Base-by-base conservation (phyloP, 1,140 invertebrate genomes). In the Saccostrea echinata region DNA sequence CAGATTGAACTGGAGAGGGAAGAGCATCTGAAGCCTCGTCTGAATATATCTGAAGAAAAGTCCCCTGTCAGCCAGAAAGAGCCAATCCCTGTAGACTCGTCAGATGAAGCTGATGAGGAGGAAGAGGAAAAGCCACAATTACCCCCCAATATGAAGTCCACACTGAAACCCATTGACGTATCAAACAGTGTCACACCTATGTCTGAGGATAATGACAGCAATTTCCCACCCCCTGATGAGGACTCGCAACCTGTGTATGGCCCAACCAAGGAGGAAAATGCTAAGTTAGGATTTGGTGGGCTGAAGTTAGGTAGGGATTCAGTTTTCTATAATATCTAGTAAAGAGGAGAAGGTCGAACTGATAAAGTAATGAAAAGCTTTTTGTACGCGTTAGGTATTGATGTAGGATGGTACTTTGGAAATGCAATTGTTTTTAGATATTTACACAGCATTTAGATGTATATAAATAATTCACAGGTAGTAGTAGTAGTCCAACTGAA, bases 11-110 rank as follows among this genome's bases (percentile, higher is more conserved):
- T 96, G 90, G 97, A 97, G 93, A 96, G 97, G 52, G 97, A 98
- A 92, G 97, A 97, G 92, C 96, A 97, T 92, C 97, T 98, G 94
- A 97, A 97, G 93, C 98, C 98, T 4, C 97, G 94, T 61, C 90
- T 95, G 68, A 90, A 94, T 57, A 89, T 95, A 33, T 91, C 64
- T 85, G 92, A 89, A 51, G 85, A 91, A 84, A 88, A 88, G 71
- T 89, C 89, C 27, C 86, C 86, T 68, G 71, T 80, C 27, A 64
- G 81, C 8, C 71, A 88, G 86, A 87, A 89, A 35, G 81, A 83
- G 43, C 35, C 51, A 18, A 83, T 52, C 35, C 33, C 18, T 51
- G 86, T 87, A 43, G 88, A 89, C 43, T 76, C 68, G 9, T 57
- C 84, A 55, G 88, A 90, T 53, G 57, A 86, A 4, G 55, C 35